Conservation (phyloP, 2,888 invertebrate species). For the Pomacea canaliculata region DNA sequence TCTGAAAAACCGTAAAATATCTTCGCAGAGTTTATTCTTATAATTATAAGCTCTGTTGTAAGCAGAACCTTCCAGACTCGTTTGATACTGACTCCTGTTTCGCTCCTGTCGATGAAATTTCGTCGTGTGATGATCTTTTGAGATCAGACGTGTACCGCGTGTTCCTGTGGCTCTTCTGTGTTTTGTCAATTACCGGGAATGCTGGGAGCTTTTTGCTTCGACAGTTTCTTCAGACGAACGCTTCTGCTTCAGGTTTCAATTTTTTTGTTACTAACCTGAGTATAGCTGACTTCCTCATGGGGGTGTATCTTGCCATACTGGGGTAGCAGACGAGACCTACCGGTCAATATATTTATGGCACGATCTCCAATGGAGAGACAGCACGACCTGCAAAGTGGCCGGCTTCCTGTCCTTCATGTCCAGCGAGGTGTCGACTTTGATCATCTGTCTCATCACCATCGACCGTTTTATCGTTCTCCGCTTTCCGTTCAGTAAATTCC, state of each 20-base stretch:
- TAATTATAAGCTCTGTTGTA: conserved; percentile 27
- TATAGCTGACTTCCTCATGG: conserved; percentile 36
- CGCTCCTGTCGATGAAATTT: conserved; percentile 17
- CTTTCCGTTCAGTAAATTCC: conserved; percentile 67
- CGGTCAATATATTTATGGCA: conserved; percentile 42
- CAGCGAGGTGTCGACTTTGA: conserved; percentile 76
- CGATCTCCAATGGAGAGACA: conserved; percentile 42
- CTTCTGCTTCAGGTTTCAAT: not conserved
- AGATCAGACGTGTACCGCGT: conserved; percentile 12
- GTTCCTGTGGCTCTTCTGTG: conserved; percentile 18
- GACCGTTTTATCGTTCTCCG: conserved; percentile 77
- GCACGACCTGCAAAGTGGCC: conserved; percentile 42
- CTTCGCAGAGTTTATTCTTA: conserved; percentile 16
- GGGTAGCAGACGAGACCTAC: conserved; percentile 44
- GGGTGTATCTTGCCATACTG: conserved; percentile 44
- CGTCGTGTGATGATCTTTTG: conserved; percentile 28
- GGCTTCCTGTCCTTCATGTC: conserved; percentile 64
- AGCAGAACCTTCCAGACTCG: conserved; percentile 13
- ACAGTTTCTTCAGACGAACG: conserved; percentile 15
- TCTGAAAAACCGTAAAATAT: not conserved
- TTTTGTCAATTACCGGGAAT: conserved; percentile 26
- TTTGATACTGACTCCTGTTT: conserved; percentile 9
- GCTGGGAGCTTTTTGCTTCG: conserved; percentile 22
- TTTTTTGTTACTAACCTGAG: not conserved
- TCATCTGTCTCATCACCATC: conserved; percentile 76